These are phyloP conservation scores for Falcunculus frontatus DNA, from an alignment of 2,113 vertebrate genomes.

Conservation along the genomic window DNA sequence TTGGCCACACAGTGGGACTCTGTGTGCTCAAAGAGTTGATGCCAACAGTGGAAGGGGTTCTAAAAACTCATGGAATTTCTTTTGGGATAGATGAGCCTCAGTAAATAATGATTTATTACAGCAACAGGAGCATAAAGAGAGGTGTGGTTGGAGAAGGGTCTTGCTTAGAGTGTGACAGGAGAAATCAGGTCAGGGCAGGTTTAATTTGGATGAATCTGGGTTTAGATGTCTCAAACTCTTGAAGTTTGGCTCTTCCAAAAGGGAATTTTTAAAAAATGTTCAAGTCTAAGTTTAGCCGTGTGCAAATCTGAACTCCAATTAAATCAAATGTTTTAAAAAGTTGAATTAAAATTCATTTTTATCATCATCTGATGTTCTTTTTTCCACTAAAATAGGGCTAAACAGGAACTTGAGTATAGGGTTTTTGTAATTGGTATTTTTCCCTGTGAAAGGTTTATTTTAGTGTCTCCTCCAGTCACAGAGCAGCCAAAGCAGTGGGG, in stretches of 20 bases:
- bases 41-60: background rate
- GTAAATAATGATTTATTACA: background rate
- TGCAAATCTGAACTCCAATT: background rate
- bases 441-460: too few relatives aligned
- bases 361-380: background rate
- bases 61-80: background rate
- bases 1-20: background rate
- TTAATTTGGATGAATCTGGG: background rate
- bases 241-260: background rate
- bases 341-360: background rate
- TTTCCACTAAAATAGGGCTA: background rate
- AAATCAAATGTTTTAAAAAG: rapidly evolving
- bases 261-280: background rate
- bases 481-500: background rate
- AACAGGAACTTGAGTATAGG: background rate
- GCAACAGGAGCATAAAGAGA: background rate
- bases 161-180: background rate
- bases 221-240: background rate
- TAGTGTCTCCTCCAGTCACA: rapidly evolving
- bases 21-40: background rate
- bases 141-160: background rate
- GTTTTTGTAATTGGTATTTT: too few relatives aligned
- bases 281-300: background rate
- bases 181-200: background rate
- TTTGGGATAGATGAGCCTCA: background rate